A percentile compares a stretch with the other conserved stretches of the same genome.
Evolutionary conservation across 2,888 invertebrate species (phyloP).

Genomic region (Slavum lentiscoides): DNA sequence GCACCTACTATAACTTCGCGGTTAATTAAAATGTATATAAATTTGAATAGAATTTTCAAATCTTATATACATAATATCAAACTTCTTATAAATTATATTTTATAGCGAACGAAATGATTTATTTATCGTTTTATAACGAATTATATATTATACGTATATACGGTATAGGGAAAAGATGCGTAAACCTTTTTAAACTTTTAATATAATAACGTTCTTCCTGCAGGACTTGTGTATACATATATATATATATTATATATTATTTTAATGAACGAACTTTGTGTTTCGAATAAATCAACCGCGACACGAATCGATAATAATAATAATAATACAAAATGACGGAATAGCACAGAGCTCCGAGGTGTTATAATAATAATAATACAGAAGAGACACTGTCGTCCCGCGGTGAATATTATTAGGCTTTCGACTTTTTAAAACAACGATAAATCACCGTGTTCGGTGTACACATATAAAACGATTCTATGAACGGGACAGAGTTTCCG

Average conservation of each 20-base stretch:
- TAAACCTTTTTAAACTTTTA: constrained; percentile 8
- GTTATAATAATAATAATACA: no score
- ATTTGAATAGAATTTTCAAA: constrained; percentile 7
- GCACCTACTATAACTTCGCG: no score
- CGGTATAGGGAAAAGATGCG: neutral
- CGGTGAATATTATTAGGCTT: no score
- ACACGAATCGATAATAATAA: neutral
- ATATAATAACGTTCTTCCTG: constrained; percentile 18
- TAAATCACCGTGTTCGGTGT: no score
- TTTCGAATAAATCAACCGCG: constrained; percentile 12
- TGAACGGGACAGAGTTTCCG: no score
- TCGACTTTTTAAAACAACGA: no score
- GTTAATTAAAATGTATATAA: neutral
- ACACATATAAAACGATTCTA: no score
- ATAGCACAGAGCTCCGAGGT: no score
- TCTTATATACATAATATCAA: neutral
- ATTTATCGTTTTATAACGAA: constrained; percentile 12
- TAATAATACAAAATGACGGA: neutral
- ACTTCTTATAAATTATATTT: neutral
- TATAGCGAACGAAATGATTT: constrained; percentile 14
- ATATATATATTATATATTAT: neutral
- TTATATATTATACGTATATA: no score
- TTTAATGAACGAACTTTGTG: constrained; percentile 39
- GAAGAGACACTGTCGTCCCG: no score
- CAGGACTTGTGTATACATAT: no score